phyloP scores from a whole-genome alignment of 2,797 vertebrate species.

The Ataeniobius toweri region DNA sequence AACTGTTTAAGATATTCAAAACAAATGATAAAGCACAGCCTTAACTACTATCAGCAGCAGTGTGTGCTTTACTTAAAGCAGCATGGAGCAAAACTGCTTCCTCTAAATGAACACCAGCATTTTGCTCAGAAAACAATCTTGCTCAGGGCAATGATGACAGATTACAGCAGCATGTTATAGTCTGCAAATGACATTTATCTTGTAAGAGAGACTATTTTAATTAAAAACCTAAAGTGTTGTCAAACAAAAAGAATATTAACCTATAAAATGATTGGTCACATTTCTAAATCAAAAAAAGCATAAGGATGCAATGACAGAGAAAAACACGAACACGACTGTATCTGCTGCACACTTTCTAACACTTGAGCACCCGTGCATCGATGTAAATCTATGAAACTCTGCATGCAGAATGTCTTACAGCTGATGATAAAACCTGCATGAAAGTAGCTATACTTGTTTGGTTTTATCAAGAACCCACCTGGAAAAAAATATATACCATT shows the following conservation, averaged over 20 bases:
- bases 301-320: background rate
- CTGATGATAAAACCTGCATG: slow-evolving; percentile 10
- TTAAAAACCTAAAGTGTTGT: background rate
- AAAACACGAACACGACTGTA: background rate
- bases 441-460: slow-evolving; percentile 11
- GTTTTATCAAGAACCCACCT: background rate
- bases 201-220: background rate
- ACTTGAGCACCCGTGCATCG: background rate
- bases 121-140: background rate
- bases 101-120: background rate
- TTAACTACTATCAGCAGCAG: background rate
- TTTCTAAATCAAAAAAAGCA: background rate
- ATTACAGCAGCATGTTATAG: background rate
- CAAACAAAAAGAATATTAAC: background rate
- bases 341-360: background rate
- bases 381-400: background rate
- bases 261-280: slow-evolving; percentile 8
- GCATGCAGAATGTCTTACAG: background rate
- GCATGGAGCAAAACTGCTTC: background rate
- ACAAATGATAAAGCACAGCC: background rate
- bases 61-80: background rate
- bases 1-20: background rate
- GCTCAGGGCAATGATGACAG: background rate
- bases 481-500: background rate
- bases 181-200: background rate